Percentiles rank a stretch among this genome's conserved stretches.
phyloP scores from a whole-genome alignment of 2,888 invertebrate genomes.

The Sinopyrophorus schimmeli region DNA sequence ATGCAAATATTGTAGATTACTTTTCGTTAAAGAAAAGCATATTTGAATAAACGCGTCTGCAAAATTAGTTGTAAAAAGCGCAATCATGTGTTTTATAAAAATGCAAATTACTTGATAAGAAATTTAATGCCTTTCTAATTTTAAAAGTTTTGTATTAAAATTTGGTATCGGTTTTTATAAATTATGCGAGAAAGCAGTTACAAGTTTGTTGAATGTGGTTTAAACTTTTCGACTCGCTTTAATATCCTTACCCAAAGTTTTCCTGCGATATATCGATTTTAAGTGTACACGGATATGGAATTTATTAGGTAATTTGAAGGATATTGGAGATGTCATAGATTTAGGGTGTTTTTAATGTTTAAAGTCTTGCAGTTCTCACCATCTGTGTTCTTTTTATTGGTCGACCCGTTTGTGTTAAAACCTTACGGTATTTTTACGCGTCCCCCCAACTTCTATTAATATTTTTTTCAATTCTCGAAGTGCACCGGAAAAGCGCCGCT shows the following conservation, averaged over 20 bases:
- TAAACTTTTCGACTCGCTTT: conserved; percentile 25
- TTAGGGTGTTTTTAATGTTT: conserved; percentile 21
- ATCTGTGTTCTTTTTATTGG: conserved; percentile 21
- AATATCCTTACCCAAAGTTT: conserved; percentile 20
- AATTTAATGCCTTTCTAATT: conserved; percentile 25
- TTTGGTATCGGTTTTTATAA: conserved; percentile 27
- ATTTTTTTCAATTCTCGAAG: too few relatives aligned
- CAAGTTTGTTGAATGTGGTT: conserved; percentile 24
- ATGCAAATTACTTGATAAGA: conserved; percentile 23
- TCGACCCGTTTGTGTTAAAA: conserved; percentile 2
- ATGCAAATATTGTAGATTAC: too few relatives aligned
- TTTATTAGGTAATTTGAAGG: conserved; percentile 27
- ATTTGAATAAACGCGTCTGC: conserved; percentile 1
- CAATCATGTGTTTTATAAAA: conserved; percentile 18
- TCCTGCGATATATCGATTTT: conserved; percentile 24
- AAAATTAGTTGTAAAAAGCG: conserved; percentile 14
- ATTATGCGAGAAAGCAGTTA: conserved; percentile 27
- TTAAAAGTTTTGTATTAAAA: conserved; percentile 25
- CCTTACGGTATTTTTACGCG: conserved; percentile 5
- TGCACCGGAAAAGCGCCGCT: neutral
- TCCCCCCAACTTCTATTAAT: too few relatives aligned
- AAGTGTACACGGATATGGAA: conserved; percentile 21
- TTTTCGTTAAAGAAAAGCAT: too few relatives aligned
- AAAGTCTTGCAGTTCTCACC: conserved; percentile 24
- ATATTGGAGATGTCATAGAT: conserved; percentile 28